Evolutionary conservation across 2,888 invertebrate species (phyloP).

Genomic region (Notodonta ziczac): DNA sequence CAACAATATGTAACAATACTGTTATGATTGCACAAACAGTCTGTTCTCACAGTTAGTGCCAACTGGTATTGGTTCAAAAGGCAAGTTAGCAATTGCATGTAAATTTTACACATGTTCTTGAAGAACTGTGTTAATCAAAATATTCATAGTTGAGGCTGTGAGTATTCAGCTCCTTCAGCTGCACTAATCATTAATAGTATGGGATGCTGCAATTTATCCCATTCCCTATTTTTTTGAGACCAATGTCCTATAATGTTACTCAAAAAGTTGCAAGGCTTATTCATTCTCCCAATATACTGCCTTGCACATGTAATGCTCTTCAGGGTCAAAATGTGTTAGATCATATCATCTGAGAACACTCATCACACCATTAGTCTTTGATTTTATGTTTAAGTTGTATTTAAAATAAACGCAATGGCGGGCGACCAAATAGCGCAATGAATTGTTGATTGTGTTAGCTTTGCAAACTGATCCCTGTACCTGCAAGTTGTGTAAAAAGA

Average conservation of each 20-base stretch:
- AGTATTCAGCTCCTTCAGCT: too few species aligned
- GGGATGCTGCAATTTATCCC: too few species aligned
- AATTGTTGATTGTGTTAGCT: conserved; percentile 31
- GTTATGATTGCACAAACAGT: conserved; percentile 15
- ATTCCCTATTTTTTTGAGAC: too few species aligned
- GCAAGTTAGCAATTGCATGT: conserved; percentile 18
- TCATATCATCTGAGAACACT: conserved; percentile 12
- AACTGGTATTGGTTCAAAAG: conserved; percentile 16
- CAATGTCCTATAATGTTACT: too few species aligned
- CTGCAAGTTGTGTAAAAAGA: not conserved
- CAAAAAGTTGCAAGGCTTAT: too few species aligned
- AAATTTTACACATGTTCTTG: conserved; percentile 17
- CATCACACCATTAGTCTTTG: conserved; percentile 24
- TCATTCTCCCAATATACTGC: too few species aligned
- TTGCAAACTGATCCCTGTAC: conserved; percentile 14
- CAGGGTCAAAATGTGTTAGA: conserved; percentile 8
- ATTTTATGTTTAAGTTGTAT: conserved; percentile 34
- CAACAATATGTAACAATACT: conserved; percentile 9
- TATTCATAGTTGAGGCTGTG: not conserved
- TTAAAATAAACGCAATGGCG: conserved; percentile 24
- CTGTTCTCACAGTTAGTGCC: conserved; percentile 13
- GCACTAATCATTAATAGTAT: too few species aligned
- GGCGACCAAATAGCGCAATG: conserved; percentile 29
- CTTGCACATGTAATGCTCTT: conserved; percentile 19
- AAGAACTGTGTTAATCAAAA: conserved; percentile 17